A percentile compares a stretch with the other conserved stretches of the same genome.
phyloP scores from a whole-genome alignment of 2,797 vertebrate genomes.

The Peromyscus aztecus region DNA sequence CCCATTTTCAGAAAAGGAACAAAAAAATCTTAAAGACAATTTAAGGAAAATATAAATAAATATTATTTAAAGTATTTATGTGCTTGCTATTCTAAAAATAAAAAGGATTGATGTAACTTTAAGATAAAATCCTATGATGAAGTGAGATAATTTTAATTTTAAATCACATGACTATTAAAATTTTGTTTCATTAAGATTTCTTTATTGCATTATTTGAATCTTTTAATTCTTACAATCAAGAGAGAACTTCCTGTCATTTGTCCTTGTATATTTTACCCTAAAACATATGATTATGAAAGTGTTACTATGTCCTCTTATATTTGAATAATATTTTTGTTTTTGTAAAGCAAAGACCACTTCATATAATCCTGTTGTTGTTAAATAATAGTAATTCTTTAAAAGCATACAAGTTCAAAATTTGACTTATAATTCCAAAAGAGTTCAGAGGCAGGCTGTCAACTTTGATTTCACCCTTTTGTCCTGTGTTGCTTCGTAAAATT shows the following conservation, averaged over 20 bases:
- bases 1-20: not conserved
- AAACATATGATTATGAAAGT: not conserved
- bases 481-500: not conserved
- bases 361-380: constrained; percentile 25
- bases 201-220: constrained; percentile 43
- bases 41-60: constrained; percentile 43
- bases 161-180: constrained; percentile 5
- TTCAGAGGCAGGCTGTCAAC: constrained; percentile 4
- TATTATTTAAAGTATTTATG: constrained; percentile 44
- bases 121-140: constrained; percentile 10
- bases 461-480: constrained; percentile 2
- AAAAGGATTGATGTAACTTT: constrained; percentile 26
- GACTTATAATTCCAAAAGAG: constrained; percentile 18
- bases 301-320: not conserved
- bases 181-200: not conserved
- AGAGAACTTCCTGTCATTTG: not conserved
- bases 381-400: constrained; percentile 15
- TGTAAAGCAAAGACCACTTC: not conserved
- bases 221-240: not conserved
- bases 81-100: constrained; percentile 47
- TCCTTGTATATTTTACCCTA: not conserved
- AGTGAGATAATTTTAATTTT: constrained; percentile 23
- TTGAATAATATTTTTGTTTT: constrained; percentile 57
- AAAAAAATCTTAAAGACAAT: constrained; percentile 4
- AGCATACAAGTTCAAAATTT: not conserved